These are phyloP conservation scores for Orthosia incerta DNA, from an alignment of 2,888 invertebrate species.

Conservation along the genomic window DNA sequence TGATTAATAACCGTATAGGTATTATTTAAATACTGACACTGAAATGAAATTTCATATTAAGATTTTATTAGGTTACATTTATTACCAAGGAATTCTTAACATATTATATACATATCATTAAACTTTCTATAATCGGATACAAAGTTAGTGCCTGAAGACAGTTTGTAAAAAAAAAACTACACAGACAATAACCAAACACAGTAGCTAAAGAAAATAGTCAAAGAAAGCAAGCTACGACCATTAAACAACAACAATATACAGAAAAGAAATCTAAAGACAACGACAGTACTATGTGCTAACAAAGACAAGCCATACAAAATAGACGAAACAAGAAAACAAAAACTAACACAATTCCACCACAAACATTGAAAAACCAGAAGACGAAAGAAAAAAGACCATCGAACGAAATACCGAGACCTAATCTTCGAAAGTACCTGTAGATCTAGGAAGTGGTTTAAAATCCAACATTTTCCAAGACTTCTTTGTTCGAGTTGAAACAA, in stretches of 20 bases:
- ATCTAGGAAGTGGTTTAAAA: constrained; percentile 62
- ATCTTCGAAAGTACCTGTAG: constrained; percentile 63
- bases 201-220: background rate
- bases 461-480: constrained; percentile 65
- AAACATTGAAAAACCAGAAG: constrained; percentile 44
- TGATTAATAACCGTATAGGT: too few relatives aligned
- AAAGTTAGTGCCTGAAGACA: background rate
- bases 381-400: constrained; percentile 38
- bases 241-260: constrained; percentile 5
- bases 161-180: background rate
- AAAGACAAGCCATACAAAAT: constrained; percentile 21
- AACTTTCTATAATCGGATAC: background rate
- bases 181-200: background rate
- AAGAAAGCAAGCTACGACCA: constrained; percentile 10
- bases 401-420: constrained; percentile 53
- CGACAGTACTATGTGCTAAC: background rate
- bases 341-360: constrained; percentile 1
- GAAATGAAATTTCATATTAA: background rate
- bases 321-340: constrained; percentile 11
- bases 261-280: constrained; percentile 7
- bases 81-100: too few relatives aligned
- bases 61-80: background rate
- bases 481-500: constrained; percentile 73
- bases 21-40: too few relatives aligned
- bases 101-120: too few relatives aligned